A percentile compares a stretch with the other conserved stretches of the same genome.
Evolutionary conservation across 2,113 vertebrate genomes (phyloP).

Genomic region (Gasterosteus aculeatus): DNA sequence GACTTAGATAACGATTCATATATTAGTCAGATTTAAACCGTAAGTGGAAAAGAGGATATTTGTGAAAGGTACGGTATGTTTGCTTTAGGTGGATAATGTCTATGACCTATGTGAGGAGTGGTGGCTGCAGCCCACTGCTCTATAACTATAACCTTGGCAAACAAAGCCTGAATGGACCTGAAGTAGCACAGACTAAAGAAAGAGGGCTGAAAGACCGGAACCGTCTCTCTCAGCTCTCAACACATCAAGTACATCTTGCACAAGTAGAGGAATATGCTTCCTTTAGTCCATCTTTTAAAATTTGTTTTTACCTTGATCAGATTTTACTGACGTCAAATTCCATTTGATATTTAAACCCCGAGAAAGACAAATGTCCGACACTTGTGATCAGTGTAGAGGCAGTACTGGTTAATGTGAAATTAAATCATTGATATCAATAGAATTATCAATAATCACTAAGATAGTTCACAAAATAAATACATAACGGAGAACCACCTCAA

Average conservation of each 20-base stretch:
- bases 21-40: constrained; percentile 6
- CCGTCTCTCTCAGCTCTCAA: not conserved
- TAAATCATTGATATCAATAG: too few species aligned
- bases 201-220: not conserved
- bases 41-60: not conserved
- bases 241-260: not conserved
- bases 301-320: not conserved
- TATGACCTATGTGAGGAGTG: not conserved
- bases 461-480: too few species aligned
- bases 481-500: too few species aligned
- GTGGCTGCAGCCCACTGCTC: constrained; percentile 1
- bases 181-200: not conserved
- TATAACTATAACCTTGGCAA: not conserved
- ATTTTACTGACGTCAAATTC: not conserved
- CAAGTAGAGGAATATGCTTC: not conserved
- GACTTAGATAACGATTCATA: constrained; percentile 14
- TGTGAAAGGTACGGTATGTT: constrained; percentile 29
- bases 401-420: not conserved
- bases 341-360: not conserved
- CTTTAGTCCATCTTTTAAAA: not conserved
- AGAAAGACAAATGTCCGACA: not conserved
- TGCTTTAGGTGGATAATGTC: constrained; percentile 30
- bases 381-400: not conserved
- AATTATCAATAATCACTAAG: too few species aligned
- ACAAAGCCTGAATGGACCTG: not conserved